Conservation (phyloP, 2,888 invertebrate genomes). For the Schrankia costaestrigalis region DNA sequence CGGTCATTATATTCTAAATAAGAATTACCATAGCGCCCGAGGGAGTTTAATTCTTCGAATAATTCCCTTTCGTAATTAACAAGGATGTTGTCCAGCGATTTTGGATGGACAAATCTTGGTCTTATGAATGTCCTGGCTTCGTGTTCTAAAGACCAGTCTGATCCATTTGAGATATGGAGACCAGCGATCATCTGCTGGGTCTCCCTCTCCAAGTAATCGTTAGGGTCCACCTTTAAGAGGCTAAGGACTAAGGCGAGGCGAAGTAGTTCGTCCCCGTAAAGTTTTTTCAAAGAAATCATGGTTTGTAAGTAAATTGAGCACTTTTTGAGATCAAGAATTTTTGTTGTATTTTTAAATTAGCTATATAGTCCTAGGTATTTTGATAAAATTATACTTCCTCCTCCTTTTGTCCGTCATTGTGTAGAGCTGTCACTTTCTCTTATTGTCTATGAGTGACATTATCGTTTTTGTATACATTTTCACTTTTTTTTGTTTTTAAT, state of each 20-base stretch:
- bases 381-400: slow-evolving; percentile 44
- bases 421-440: slow-evolving; percentile 50
- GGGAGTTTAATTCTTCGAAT: slow-evolving; percentile 86
- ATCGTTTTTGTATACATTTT: slow-evolving; percentile 18
- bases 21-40: slow-evolving; percentile 75
- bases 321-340: slow-evolving; percentile 29
- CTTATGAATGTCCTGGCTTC: slow-evolving; percentile 79
- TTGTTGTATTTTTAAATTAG: slow-evolving; percentile 8
- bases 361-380: slow-evolving; percentile 29
- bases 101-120: slow-evolving; percentile 84
- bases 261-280: slow-evolving; percentile 90
- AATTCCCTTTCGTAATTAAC: slow-evolving; percentile 86
- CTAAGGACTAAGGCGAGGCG: slow-evolving; percentile 90
- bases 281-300: slow-evolving; percentile 91
- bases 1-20: slow-evolving; percentile 66
- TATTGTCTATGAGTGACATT: slow-evolving; percentile 8
- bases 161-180: slow-evolving; percentile 83
- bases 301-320: slow-evolving; percentile 33
- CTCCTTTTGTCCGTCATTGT: slow-evolving; percentile 74
- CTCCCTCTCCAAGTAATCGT: slow-evolving; percentile 83
- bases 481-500: slow-evolving; percentile 15
- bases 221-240: slow-evolving; percentile 88
- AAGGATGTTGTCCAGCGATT: slow-evolving; percentile 85
- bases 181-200: slow-evolving; percentile 76
- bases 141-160: slow-evolving; percentile 83